Base-by-base conservation (phyloP, 2,888 invertebrate genomes). In the Pammene fasciana region DNA sequence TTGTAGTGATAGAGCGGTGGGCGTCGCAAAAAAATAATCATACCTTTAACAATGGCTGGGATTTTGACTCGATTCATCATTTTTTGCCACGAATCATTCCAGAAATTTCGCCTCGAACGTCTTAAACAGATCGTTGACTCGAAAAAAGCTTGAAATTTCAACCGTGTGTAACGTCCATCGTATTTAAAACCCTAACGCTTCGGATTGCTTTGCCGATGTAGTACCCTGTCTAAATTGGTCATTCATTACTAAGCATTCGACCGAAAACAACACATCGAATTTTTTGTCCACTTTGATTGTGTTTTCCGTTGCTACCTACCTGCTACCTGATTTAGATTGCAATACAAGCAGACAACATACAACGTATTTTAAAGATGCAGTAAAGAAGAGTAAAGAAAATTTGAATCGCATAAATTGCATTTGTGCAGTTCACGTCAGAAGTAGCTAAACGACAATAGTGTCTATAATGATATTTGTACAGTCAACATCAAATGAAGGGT, bases 41-140 rank as follows among this genome's bases (percentile, higher is more conserved):
- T 46, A 43, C n/a, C 54, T 36, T 45, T 7, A 7, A 18, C 62
- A 26, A 41, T 59, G 43, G 6, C 62, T 56, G 48, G 36, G 61
- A 55, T 34, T 41, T 62, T 48, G 48, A 16, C 11, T 57, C 43
- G 50, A 16, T 52, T 59, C 18, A 57, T 45, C 50, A 55, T 68
- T 57, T 57, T 54, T 45, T 38, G 5, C n/a, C 8, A 18, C 43
- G 11, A 8, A 18, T 59, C 43, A 45, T 65, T 65, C 68, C 59
- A 59, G 68, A 70, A 55, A 52, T 59, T 68, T 65, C 59, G 57
- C 45, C 38, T 46, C 7, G 38, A 65, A 65, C 54, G 38, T 59
- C 52, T 52, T 13, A 6, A 45, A 45, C 14, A 60, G 60, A 56
- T 52, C 68, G 41, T 62, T 55, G 62, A 62, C 68, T 56, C 54